These are phyloP conservation scores for Typhlichthys eigenmanni DNA, from an alignment of 2,797 vertebrate species.

Conservation along the genomic window DNA sequence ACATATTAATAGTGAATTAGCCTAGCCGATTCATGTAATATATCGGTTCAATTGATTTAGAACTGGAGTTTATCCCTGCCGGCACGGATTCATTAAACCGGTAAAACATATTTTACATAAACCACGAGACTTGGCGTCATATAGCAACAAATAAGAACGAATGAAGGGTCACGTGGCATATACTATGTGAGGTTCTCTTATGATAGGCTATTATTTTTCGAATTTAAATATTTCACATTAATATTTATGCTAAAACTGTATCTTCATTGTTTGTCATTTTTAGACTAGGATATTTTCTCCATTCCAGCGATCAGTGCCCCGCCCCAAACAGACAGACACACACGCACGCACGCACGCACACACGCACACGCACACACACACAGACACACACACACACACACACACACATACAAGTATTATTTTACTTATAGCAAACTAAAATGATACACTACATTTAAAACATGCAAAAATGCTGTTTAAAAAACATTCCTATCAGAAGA, in stretches of 20 bases:
- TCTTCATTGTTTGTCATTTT: constrained; percentile 1
- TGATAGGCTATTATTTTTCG: too few relatives aligned
- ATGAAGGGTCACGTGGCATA: too few relatives aligned
- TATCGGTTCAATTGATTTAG: constrained; percentile 50
- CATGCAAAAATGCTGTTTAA: background rate
- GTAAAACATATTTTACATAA: too few relatives aligned
- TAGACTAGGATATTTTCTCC: constrained; percentile 43
- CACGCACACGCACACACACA: constrained; percentile 19
- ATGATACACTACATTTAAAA: constrained; percentile 11
- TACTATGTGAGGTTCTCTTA: too few relatives aligned
- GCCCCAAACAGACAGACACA: constrained; percentile 48
- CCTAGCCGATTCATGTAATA: constrained; percentile 21
- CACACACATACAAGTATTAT: background rate
- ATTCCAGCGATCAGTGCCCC: constrained; percentile 58
- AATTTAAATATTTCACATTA: too few relatives aligned
- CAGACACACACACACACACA: constrained; percentile 1
- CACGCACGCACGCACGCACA: constrained; percentile 24
- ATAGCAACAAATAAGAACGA: too few relatives aligned
- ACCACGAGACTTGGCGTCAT: too few relatives aligned
- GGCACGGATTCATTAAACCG: too few relatives aligned
- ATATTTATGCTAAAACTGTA: too few relatives aligned
- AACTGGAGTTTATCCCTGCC: background rate
- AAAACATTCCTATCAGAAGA: too few relatives aligned
- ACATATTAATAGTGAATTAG: constrained; percentile 9
- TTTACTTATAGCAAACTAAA: constrained; percentile 24